phyloP scores from a whole-genome alignment of 2,888 invertebrate species.

The Agonopterix alstromeriana region DNA sequence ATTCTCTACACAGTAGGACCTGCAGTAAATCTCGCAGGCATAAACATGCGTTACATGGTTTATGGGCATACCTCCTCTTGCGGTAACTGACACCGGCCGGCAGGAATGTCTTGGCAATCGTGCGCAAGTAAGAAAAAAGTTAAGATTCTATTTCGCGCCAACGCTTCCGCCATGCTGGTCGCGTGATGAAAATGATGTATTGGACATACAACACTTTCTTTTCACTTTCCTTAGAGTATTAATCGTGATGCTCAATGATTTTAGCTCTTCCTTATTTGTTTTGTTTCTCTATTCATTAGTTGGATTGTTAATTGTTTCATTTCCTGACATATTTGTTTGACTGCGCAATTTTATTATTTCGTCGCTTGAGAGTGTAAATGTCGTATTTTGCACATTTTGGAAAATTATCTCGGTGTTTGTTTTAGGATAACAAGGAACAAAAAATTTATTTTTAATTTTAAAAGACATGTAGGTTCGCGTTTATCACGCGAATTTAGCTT shows the following conservation, averaged over 20 bases:
- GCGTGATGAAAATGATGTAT: slow-evolving; percentile 74
- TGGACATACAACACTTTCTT: slow-evolving; percentile 53
- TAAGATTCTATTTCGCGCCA: slow-evolving; percentile 69
- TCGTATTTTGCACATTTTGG: no score
- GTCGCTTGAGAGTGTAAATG: no score
- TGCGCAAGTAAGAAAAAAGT: slow-evolving; percentile 56
- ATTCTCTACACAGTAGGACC: no score
- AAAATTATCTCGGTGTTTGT: no score
- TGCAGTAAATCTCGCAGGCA: background rate
- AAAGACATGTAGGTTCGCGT: no score
- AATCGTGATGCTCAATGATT: slow-evolving; percentile 39
- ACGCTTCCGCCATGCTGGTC: slow-evolving; percentile 65
- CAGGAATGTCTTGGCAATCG: slow-evolving; percentile 51
- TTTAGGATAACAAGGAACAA: no score
- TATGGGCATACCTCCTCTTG: background rate
- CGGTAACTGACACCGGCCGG: slow-evolving; percentile 62
- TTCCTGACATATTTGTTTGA: no score
- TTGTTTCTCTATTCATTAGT: background rate
- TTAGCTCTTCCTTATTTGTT: slow-evolving; percentile 32
- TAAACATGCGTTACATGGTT: background rate
- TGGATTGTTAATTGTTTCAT: background rate
- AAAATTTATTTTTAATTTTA: no score
- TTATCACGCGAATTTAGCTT: no score
- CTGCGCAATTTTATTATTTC: background rate
- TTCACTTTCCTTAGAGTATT: slow-evolving; percentile 66